A percentile compares a stretch with the other conserved stretches of the same genome.
Conservation (phyloP, 2,888 invertebrate genomes). For the Sesia bembeciformis region DNA sequence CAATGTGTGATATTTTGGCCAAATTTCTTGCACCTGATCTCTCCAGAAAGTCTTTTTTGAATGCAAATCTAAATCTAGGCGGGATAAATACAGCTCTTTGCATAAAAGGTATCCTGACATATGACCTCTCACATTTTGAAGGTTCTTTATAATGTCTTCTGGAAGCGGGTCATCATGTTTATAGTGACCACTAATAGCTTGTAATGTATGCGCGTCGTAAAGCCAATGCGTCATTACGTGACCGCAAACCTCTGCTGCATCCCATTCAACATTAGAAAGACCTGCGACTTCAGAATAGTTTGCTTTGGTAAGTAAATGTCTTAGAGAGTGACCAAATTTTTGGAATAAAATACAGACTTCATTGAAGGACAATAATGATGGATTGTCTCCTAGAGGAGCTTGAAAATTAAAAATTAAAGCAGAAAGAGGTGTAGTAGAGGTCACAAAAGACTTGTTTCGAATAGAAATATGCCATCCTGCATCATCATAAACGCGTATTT, state of each 20-base stretch:
- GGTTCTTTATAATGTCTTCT: slow-evolving; percentile 75
- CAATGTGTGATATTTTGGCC: slow-evolving; percentile 87
- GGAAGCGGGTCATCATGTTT: slow-evolving; percentile 82
- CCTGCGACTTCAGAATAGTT: slow-evolving; percentile 91
- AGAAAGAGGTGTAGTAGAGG: slow-evolving; percentile 81
- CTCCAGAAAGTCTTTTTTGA: slow-evolving; percentile 87
- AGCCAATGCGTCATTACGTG: slow-evolving; percentile 89
- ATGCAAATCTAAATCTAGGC: slow-evolving; percentile 88
- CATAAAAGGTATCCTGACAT: slow-evolving; percentile 87
- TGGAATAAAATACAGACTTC: slow-evolving; percentile 86
- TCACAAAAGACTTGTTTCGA: slow-evolving; percentile 79
- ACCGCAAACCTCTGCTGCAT: slow-evolving; percentile 88
- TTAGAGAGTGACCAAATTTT: slow-evolving; percentile 90
- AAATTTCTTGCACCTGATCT: slow-evolving; percentile 82
- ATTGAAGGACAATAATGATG: slow-evolving; percentile 81
- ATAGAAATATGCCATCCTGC: slow-evolving; percentile 87
- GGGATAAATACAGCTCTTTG: slow-evolving; percentile 85
- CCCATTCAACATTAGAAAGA: slow-evolving; percentile 93
- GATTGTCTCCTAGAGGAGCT: slow-evolving; percentile 76
- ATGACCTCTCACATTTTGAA: slow-evolving; percentile 79
- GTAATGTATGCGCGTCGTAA: slow-evolving; percentile 75
- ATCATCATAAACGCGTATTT: slow-evolving; percentile 73
- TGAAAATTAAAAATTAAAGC: slow-evolving; percentile 90
- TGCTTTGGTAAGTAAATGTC: slow-evolving; percentile 87
- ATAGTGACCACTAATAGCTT: slow-evolving; percentile 82